Evolutionary conservation across 37 sponge, comb jelly and placozoan genomes (phyloP).

Genomic region (Crambe crambe): DNA sequence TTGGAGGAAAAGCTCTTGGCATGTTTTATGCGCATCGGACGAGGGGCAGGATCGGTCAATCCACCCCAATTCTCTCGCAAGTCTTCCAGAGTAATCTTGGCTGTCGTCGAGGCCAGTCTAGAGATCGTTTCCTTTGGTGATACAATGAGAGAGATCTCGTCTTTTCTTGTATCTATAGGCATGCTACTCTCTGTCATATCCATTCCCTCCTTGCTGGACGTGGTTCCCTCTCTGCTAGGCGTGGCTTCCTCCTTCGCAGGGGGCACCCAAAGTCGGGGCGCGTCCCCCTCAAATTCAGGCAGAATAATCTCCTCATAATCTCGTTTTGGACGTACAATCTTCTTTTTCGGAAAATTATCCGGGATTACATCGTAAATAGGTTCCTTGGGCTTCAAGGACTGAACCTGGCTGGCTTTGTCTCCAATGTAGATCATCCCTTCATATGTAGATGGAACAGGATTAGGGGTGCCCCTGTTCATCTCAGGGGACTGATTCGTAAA

Average conservation of each 20-base stretch:
- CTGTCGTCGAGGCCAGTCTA: neutral
- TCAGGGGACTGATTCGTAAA: no score
- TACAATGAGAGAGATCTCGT: neutral
- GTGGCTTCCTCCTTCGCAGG: neutral
- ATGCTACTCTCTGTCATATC: neutral
- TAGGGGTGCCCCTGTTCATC: no score
- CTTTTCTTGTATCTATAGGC: neutral
- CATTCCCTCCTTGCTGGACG: neutral
- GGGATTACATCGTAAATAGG: slow-evolving; percentile 33
- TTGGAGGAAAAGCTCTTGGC: slow-evolving; percentile 28
- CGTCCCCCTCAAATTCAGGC: neutral
- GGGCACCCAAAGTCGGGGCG: neutral
- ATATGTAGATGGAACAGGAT: neutral
- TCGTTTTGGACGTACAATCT: neutral
- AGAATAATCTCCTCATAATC: slow-evolving; percentile 16
- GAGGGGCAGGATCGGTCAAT: neutral
- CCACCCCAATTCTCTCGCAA: slow-evolving; percentile 24
- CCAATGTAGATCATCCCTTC: neutral
- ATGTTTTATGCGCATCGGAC: neutral
- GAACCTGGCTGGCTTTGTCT: neutral
- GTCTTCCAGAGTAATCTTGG: neutral
- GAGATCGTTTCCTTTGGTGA: neutral
- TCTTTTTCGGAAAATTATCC: neutral
- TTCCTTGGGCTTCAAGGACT: neutral
- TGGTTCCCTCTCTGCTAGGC: neutral